Conservation (phyloP, 2,888 invertebrate genomes). For the Hyppa rectilinea region DNA sequence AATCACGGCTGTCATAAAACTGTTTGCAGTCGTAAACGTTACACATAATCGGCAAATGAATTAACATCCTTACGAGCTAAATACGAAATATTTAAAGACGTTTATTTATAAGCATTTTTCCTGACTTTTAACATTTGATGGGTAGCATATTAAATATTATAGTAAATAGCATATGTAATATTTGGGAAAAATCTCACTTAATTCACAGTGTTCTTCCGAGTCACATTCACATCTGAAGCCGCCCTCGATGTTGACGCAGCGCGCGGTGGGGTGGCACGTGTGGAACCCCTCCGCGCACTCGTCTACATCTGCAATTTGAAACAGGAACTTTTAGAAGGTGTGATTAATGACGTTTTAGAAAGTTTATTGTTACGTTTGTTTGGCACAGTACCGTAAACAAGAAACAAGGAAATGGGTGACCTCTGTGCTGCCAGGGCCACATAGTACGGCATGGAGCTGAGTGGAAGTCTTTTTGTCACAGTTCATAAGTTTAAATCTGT, state of each 20-base stretch:
- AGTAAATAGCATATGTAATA: too few relatives aligned
- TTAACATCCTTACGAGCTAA: background rate
- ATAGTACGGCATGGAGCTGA: background rate
- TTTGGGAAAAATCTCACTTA: slow-evolving; percentile 91
- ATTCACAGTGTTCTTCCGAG: slow-evolving; percentile 91
- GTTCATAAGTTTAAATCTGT: background rate
- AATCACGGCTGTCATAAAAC: background rate
- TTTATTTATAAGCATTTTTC: background rate
- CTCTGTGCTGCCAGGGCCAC: too few relatives aligned
- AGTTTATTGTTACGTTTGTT: too few relatives aligned
- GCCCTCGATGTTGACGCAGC: slow-evolving; percentile 95
- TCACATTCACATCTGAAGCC: slow-evolving; percentile 95
- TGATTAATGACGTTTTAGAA: background rate
- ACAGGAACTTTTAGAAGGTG: background rate
- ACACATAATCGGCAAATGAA: background rate
- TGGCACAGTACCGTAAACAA: background rate
- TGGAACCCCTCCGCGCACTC: slow-evolving; percentile 95
- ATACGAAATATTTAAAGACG: background rate
- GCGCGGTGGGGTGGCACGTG: slow-evolving; percentile 95
- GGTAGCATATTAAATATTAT: background rate
- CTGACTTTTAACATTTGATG: background rate
- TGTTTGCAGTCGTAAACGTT: background rate
- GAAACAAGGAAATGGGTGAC: background rate
- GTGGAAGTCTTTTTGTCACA: background rate
- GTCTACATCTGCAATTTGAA: slow-evolving; percentile 93